Percentiles rank a stretch among this genome's conserved stretches.
Evolutionary conservation across 2,113 vertebrate genomes (phyloP).

Genomic region (Maccullochella peelii): DNA sequence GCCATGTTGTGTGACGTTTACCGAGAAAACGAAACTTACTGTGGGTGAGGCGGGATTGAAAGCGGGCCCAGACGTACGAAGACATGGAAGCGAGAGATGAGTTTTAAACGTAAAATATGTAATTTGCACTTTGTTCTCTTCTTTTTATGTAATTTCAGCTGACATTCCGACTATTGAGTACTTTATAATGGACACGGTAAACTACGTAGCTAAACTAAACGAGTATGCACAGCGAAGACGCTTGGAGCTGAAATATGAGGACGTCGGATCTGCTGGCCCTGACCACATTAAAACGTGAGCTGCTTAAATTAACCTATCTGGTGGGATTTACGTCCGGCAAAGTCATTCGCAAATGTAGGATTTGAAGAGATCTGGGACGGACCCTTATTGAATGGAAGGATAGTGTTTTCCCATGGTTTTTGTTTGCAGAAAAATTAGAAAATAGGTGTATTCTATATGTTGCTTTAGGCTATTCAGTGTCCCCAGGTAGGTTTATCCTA

Average conservation of each 20-base stretch:
- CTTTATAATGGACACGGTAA: slow-evolving; percentile 65
- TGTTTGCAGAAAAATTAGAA: no score
- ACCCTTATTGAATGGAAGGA: no score
- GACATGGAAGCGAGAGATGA: neutral
- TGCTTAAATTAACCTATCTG: neutral
- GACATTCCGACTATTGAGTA: rapidly evolving
- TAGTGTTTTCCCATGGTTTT: no score
- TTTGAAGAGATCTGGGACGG: neutral
- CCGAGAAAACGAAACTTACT: slow-evolving; percentile 57
- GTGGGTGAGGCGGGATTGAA: rapidly evolving
- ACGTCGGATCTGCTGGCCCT: slow-evolving; percentile 62
- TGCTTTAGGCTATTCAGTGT: neutral
- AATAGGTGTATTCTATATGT: neutral
- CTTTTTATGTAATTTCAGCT: neutral
- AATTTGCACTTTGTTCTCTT: neutral
- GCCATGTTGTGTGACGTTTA: slow-evolving; percentile 33
- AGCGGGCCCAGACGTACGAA: neutral
- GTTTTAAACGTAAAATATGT: neutral
- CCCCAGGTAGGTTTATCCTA: neutral
- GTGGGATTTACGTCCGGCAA: neutral
- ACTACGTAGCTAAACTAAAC: slow-evolving; percentile 70
- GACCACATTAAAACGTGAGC: slow-evolving; percentile 79
- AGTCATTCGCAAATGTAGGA: neutral
- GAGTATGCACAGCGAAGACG: slow-evolving; percentile 46
- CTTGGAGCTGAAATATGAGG: slow-evolving; percentile 38